Conservation (phyloP, 2,113 vertebrate species). For the Ahaetulla prasina region DNA sequence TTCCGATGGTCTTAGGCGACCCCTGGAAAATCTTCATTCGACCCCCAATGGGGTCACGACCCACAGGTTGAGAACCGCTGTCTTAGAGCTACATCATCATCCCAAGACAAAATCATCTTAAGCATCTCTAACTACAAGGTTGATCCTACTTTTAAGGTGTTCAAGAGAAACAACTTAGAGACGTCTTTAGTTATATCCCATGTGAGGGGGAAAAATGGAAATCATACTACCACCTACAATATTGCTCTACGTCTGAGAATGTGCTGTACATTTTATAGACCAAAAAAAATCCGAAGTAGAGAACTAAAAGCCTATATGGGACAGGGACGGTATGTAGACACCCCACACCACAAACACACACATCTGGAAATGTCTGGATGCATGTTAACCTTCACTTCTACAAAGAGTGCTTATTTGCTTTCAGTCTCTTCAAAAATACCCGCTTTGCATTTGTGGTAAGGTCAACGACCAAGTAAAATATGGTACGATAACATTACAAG, state of each 20-base stretch:
- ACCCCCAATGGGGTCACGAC: too few species aligned
- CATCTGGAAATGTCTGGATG: not conserved
- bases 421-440: constrained; percentile 8
- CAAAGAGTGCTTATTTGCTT: not conserved
- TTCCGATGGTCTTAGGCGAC: too few species aligned
- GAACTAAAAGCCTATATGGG: not conserved
- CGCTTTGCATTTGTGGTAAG: not conserved
- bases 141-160: not conserved
- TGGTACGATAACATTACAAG: not conserved
- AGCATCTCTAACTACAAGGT: not conserved
- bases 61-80: too few species aligned
- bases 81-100: not conserved
- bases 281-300: not conserved
- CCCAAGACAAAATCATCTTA: too few species aligned
- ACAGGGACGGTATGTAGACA: not conserved
- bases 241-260: not conserved
- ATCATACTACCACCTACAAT: not conserved
- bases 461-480: not conserved
- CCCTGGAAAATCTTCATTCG: too few species aligned
- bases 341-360: too few species aligned
- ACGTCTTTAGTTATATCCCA: not conserved
- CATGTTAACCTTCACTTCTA: not conserved
- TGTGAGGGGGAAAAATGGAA: not conserved
- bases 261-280: not conserved
- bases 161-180: not conserved